A percentile compares a stretch with the other conserved stretches of the same genome.
These are phyloP conservation scores for Balanococcus diminutus DNA, from an alignment of 2,888 invertebrate genomes.

Conservation along the genomic window DNA sequence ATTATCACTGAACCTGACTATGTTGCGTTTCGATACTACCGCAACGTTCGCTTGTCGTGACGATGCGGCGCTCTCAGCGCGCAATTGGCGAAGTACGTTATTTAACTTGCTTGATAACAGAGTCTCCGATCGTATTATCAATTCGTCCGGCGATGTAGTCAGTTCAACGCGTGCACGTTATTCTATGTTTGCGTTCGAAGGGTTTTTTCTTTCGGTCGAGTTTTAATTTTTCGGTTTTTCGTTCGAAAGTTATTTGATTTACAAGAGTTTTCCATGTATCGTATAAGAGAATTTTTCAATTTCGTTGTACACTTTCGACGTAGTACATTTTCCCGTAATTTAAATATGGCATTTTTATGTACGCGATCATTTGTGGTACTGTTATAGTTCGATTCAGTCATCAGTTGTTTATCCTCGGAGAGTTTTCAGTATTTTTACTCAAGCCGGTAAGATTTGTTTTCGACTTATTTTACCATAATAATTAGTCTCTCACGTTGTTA, in stretches of 20 bases:
- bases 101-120: constrained; percentile 37
- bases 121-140: constrained; percentile 31
- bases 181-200: constrained; percentile 28
- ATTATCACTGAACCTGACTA: constrained; percentile 21
- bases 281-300: not conserved
- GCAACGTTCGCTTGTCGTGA: too few species aligned
- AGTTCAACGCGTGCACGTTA: constrained; percentile 22
- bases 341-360: constrained; percentile 26
- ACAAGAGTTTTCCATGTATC: constrained; percentile 4
- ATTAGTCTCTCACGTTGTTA: too few species aligned
- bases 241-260: not conserved
- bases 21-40: constrained; percentile 6
- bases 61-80: constrained; percentile 24
- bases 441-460: constrained; percentile 4
- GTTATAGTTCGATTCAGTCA: not conserved
- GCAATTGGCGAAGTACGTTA: constrained; percentile 26
- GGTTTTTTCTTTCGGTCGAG: not conserved
- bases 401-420: not conserved
- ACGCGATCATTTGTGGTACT: constrained; percentile 32
- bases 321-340: constrained; percentile 7
- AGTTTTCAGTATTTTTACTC: not conserved
- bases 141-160: constrained; percentile 36
- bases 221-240: not conserved
- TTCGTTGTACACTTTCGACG: not conserved
- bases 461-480: not conserved